Evolutionary conservation across 1,140 invertebrate genomes (phyloP), one percentile per base, ranked within the genome.

Genomic region (Hermetia illucens): DNA sequence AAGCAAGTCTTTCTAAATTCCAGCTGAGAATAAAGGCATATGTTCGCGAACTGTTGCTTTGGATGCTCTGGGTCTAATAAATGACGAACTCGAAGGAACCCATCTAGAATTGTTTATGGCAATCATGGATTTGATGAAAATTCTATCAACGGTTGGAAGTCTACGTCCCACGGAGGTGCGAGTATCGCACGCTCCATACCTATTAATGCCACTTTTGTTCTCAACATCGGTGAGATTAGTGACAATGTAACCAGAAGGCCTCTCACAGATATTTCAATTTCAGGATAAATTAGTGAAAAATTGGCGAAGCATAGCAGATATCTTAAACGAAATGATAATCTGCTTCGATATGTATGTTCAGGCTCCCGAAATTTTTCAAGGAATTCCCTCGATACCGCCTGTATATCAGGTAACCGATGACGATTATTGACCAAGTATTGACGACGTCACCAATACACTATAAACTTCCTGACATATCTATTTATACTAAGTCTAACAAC

Each of bases 81-180:
- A 9, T 8, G 6, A 32, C 9, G 31, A 32, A 12, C 6, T 15
- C 5, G 13, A 6, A 8, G 31, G 31, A 6, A 12, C 31, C 6
- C 31, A 32, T 32, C 13, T 9, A 12, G 6, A 8, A 5, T 16
- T 32, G 16, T 32, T 32, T 5, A 15, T 32, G 9, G 9, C 9
- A 9, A 8, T 32, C 5, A 6, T 32, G 31, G 31, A 32, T 5
- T 12, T 32, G 31, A 32, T 32, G 31, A 32, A 32, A 16, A 8
- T 16, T 8, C 13, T 32, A 32, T 32, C 31, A 32, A 32, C 31
- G 6, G 31, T 32, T 32, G 31, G 31, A 8, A 32, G 31, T 32
- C 13, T 32, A 32, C 31, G 31, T 6, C 31, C 31, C 6, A 12
- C 31, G 6, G 31, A 32, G 13, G 9, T 8, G 6, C 9, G 31